Evolutionary conservation across 2,888 invertebrate species (phyloP).

Genomic region (Cheilosia grossa): DNA sequence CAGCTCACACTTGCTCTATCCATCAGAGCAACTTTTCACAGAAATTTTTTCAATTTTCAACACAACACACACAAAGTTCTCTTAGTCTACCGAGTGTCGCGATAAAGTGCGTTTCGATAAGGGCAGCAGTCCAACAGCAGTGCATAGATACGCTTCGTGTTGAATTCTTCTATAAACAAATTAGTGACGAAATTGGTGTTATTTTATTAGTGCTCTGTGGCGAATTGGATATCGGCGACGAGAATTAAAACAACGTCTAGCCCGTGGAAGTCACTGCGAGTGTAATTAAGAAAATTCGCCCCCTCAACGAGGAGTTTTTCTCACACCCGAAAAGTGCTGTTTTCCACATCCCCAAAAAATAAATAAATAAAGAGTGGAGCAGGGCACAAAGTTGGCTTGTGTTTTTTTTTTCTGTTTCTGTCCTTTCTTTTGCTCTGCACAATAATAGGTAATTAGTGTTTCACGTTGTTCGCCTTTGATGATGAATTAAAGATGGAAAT

Average conservation of each 20-base stretch:
- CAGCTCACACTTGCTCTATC: slow-evolving; percentile 1
- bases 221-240: background rate
- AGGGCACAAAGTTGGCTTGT: background rate
- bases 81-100: slow-evolving; percentile 72
- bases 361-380: slow-evolving; percentile 34
- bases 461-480: slow-evolving; percentile 39
- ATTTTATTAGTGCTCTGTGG: background rate
- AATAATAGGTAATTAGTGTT: slow-evolving; percentile 21
- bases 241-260: background rate
- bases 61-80: slow-evolving; percentile 57
- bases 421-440: too few relatives aligned
- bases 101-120: slow-evolving; percentile 73
- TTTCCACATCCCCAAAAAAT: slow-evolving; percentile 11
- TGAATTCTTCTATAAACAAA: slow-evolving; percentile 31
- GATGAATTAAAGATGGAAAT: slow-evolving; percentile 53
- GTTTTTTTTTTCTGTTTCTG: too few relatives aligned
- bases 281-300: slow-evolving; percentile 13
- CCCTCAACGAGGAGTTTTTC: background rate
- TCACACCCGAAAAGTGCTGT: background rate
- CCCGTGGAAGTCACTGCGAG: slow-evolving; percentile 2
- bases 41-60: slow-evolving; percentile 36
- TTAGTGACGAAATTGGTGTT: slow-evolving; percentile 13
- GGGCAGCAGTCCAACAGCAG: slow-evolving; percentile 17
- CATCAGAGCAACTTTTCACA: slow-evolving; percentile 38
- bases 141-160: slow-evolving; percentile 4